Evolutionary conservation across 1,140 invertebrate species (phyloP).

Genomic region (Cherax destructor): DNA sequence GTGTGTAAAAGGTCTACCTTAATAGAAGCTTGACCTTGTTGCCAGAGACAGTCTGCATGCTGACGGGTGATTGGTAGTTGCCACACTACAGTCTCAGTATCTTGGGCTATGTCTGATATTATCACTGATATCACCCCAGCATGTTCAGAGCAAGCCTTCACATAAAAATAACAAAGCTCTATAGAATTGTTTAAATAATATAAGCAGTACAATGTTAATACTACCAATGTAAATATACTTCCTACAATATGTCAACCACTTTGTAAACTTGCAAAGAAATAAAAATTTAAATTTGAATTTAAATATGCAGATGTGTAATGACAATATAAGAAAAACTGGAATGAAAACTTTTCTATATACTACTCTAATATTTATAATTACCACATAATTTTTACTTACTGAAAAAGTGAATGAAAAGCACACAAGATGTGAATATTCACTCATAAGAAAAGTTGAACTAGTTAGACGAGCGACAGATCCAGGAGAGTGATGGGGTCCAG

Average conservation of each 20-base stretch:
- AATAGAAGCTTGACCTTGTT: constrained; percentile 10
- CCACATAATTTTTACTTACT: constrained; percentile 3
- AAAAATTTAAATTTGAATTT: too few species aligned
- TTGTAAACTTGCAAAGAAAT: too few species aligned
- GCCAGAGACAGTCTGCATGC: constrained; percentile 24
- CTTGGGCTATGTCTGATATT: constrained; percentile 1
- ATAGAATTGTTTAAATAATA: too few species aligned
- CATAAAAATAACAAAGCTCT: background rate
- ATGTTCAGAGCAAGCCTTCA: constrained; percentile 45
- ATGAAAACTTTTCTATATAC: too few species aligned
- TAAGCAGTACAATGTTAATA: too few species aligned
- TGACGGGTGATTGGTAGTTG: constrained; percentile 35
- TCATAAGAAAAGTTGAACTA: constrained; percentile 21
- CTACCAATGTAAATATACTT: too few species aligned
- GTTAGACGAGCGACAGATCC: constrained; percentile 1
- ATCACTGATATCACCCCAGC: constrained; percentile 49
- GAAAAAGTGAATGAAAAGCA: constrained; percentile 44
- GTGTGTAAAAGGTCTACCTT: background rate
- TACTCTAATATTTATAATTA: background rate
- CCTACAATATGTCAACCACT: too few species aligned
- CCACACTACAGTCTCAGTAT: constrained; percentile 12
- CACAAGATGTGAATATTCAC: background rate
- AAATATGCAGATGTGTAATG: too few species aligned
- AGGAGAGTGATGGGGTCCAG: constrained; percentile 33
- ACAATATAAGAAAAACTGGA: too few species aligned